Evolutionary conservation across 2,888 invertebrate species (phyloP).

Genomic region (Phragmatobia fuliginosa): DNA sequence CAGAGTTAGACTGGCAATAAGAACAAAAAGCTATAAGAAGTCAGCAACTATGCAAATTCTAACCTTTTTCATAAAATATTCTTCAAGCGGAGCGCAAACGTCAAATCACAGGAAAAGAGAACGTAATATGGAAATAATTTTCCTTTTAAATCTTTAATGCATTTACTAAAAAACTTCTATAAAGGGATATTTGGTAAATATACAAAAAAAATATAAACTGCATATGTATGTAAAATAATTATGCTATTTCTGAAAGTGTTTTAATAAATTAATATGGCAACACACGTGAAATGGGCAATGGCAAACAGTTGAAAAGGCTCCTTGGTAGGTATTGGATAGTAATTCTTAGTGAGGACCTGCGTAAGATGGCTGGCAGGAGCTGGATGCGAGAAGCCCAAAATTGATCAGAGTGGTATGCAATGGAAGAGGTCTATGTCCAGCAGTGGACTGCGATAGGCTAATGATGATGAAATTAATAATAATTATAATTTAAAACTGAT

Average conservation of each 20-base stretch:
- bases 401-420: too few species aligned
- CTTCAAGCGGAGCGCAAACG: neutral
- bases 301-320: neutral
- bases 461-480: too few species aligned
- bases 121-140: neutral
- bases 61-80: neutral
- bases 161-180: neutral
- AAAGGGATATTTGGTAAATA: too few species aligned
- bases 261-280: neutral
- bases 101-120: neutral
- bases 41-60: neutral
- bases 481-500: neutral
- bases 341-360: too few species aligned
- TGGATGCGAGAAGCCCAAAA: too few species aligned
- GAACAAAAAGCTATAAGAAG: neutral
- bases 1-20: neutral
- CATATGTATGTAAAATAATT: too few species aligned
- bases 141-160: neutral
- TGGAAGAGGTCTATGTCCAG: too few species aligned
- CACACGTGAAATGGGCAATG: neutral
- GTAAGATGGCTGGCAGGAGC: too few species aligned
- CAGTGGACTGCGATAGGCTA: too few species aligned
- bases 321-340: too few species aligned
- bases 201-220: neutral
- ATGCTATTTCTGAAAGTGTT: neutral